These are phyloP conservation scores for Dendrolimus pini DNA, from an alignment of 2,888 invertebrate genomes.

Conservation along the genomic window DNA sequence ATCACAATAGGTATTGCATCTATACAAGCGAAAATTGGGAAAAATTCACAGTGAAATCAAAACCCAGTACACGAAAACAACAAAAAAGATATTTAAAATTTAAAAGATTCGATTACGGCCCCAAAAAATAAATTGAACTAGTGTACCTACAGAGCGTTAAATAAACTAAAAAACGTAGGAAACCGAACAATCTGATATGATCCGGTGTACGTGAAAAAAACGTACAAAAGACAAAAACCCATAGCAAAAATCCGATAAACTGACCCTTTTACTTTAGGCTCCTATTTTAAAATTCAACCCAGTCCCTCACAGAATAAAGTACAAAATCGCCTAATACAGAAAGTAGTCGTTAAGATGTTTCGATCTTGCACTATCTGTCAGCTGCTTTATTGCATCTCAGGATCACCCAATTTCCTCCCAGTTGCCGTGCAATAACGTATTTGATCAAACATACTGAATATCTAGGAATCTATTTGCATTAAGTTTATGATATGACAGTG, in stretches of 20 bases:
- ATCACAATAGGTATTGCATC: too few relatives aligned
- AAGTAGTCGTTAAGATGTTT: not conserved
- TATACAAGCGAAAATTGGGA: too few relatives aligned
- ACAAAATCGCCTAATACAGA: not conserved
- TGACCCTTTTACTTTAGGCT: not conserved
- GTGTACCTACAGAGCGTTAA: conserved; percentile 2
- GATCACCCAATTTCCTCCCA: conserved; percentile 8
- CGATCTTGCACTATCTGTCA: not conserved
- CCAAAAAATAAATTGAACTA: conserved; percentile 6
- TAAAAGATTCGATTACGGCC: too few relatives aligned
- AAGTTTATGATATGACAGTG: not conserved
- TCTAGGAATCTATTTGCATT: conserved; percentile 4
- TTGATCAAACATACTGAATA: conserved; percentile 8
- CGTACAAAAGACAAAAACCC: conserved; percentile 5
- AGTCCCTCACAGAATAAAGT: not conserved
- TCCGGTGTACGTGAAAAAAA: conserved; percentile 9
- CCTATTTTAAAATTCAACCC: not conserved
- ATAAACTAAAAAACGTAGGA: not conserved
- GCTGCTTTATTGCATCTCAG: conserved; percentile 8
- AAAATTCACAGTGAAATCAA: too few relatives aligned
- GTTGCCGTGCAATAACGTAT: conserved; percentile 10
- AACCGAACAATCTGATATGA: conserved; percentile 5
- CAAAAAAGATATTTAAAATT: too few relatives aligned
- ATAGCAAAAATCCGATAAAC: conserved; percentile 3
- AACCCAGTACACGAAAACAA: too few relatives aligned